These are phyloP conservation scores for Corvus cornix DNA, from an alignment of 2,113 vertebrate species.

Conservation along the genomic window DNA sequence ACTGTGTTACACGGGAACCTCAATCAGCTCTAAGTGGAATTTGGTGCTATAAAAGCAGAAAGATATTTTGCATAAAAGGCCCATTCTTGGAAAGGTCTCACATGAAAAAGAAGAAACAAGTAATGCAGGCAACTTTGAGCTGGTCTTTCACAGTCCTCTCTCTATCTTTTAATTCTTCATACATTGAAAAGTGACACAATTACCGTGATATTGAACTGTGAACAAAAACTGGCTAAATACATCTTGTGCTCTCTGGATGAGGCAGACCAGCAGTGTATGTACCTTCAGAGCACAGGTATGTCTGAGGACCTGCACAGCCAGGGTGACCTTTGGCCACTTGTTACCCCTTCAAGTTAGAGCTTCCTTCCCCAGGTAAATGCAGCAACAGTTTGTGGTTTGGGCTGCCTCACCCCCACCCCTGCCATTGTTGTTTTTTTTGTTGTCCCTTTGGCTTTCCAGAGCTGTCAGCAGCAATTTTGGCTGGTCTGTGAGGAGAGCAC, in stretches of 20 bases:
- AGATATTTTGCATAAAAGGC: not conserved
- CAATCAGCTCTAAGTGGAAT: not conserved
- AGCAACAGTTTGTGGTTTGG: not conserved
- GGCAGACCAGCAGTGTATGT: not conserved
- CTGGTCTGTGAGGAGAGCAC: not conserved
- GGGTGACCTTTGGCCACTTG: not conserved
- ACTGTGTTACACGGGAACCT: not conserved
- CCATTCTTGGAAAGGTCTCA: not conserved
- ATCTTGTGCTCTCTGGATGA: not conserved
- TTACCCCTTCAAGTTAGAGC: not conserved
- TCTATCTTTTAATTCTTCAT: not conserved
- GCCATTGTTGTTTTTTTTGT: not conserved
- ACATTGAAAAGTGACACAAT: not conserved
- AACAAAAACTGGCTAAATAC: not conserved
- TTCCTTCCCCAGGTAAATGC: not conserved
- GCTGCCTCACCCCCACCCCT: not conserved
- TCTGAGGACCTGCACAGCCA: not conserved
- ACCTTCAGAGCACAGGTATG: not conserved
- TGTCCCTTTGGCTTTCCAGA: not conserved
- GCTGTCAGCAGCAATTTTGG: not conserved
- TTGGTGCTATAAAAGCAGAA: not conserved
- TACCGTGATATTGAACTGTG: not conserved
- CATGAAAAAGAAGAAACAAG: not conserved
- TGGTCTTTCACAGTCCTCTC: not conserved
- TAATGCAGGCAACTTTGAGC: not conserved